phyloP scores from a whole-genome alignment of 2,888 invertebrate species.

The Molorchus minor region DNA sequence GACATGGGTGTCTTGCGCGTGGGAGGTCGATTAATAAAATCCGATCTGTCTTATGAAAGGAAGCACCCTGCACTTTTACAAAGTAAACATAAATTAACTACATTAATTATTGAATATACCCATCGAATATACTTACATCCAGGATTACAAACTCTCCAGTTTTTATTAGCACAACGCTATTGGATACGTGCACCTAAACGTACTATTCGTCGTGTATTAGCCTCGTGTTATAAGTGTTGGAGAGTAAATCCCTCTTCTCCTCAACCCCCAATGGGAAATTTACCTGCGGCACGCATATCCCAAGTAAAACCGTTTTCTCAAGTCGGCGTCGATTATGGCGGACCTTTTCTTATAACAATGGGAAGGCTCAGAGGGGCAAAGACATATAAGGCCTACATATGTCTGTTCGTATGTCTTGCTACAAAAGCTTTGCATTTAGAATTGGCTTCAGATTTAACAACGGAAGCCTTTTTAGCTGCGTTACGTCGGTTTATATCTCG shows the following conservation, averaged over 20 bases:
- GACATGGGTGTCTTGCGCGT: conserved; percentile 4
- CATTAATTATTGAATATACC: conserved; percentile 6
- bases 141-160: conserved; percentile 11
- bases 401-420: no score
- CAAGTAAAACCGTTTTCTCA: background rate
- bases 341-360: background rate
- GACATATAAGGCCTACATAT: background rate
- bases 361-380: background rate
- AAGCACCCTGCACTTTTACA: conserved; percentile 13
- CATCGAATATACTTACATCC: conserved; percentile 12
- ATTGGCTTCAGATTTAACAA: background rate
- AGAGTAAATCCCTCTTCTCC: no score
- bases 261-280: no score
- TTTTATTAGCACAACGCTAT: background rate
- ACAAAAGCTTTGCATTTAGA: background rate
- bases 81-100: background rate
- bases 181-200: background rate
- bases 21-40: conserved; percentile 7
- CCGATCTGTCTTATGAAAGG: conserved; percentile 5
- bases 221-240: no score
- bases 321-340: background rate
- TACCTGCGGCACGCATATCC: no score
- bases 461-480: background rate
- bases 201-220: no score
- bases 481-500: background rate